Percentiles rank a stretch among this genome's conserved stretches.
These are phyloP conservation scores for Protobothrops mucrosquamatus DNA, from an alignment of 2,113 vertebrate genomes.

Conservation along the genomic window DNA sequence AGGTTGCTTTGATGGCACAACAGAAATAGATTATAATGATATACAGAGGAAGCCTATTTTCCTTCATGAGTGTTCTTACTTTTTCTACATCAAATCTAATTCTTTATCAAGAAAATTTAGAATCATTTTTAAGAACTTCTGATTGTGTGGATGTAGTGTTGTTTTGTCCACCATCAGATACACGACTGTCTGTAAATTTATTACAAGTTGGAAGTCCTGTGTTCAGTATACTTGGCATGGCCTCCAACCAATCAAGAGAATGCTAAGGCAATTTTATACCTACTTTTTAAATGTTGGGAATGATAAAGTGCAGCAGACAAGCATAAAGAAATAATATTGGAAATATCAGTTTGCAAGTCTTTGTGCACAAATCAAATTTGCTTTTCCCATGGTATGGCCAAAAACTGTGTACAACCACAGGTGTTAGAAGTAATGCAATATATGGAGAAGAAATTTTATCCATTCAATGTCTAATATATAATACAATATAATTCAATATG, in stretches of 20 bases:
- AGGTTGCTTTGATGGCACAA: neutral
- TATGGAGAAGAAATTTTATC: neutral
- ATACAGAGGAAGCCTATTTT: neutral
- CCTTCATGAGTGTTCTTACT: neutral
- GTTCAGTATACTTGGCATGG: neutral
- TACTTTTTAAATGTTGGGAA: neutral
- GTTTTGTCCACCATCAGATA: neutral
- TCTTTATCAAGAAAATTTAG: neutral
- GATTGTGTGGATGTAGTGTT: neutral
- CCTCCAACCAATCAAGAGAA: neutral
- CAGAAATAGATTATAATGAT: neutral
- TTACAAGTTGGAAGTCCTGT: neutral
- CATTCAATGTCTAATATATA: neutral
- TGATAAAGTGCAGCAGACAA: neutral
- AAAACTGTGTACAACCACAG: neutral
- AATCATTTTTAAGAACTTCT: neutral
- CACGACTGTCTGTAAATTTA: neutral
- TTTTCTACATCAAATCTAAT: slow-evolving; percentile 1
- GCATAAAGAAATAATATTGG: neutral
- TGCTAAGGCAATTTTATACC: neutral
- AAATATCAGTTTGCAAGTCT: neutral
- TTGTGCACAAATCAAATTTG: neutral
- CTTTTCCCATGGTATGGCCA: neutral
- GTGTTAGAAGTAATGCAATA: neutral
- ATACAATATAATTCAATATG: neutral